Percentiles rank a stretch among this genome's conserved stretches.
phyloP scores from a whole-genome alignment of 2,888 invertebrate species.

The Chrysolina oricalcia region DNA sequence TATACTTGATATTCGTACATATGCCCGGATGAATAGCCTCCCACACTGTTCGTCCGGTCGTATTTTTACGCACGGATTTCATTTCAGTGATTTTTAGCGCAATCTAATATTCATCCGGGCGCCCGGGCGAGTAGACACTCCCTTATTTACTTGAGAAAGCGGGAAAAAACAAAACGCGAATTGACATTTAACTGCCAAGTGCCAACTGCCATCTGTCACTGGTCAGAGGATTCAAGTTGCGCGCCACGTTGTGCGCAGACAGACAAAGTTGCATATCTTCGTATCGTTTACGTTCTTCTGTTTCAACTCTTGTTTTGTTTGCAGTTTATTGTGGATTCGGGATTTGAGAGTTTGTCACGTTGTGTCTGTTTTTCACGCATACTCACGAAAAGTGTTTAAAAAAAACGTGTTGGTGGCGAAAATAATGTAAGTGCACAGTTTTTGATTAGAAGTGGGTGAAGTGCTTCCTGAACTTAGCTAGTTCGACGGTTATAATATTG shows the following conservation, averaged over 20 bases:
- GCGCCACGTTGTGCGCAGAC: not conserved
- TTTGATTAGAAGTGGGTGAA: slow-evolving; percentile 48
- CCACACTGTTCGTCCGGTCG: too few relatives aligned
- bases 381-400: slow-evolving; percentile 50
- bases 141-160: not conserved
- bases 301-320: slow-evolving; percentile 46
- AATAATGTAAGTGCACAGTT: slow-evolving; percentile 49
- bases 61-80: too few relatives aligned
- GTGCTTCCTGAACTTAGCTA: slow-evolving; percentile 43
- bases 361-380: slow-evolving; percentile 49
- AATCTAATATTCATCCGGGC: too few relatives aligned
- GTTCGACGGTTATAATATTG: slow-evolving; percentile 37
- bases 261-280: slow-evolving; percentile 17
- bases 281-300: slow-evolving; percentile 1
- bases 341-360: slow-evolving; percentile 23
- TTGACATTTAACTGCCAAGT: not conserved
- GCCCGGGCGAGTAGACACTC: too few relatives aligned
- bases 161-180: not conserved
- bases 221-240: slow-evolving; percentile 25
- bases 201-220: not conserved
- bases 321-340: slow-evolving; percentile 41
- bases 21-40: too few relatives aligned
- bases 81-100: too few relatives aligned
- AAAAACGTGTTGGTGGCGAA: slow-evolving; percentile 44
- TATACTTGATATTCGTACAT: too few relatives aligned